These are phyloP conservation scores for Cyrtodaria siliqua DNA, from an alignment of 2,888 invertebrate species.

Conservation along the genomic window DNA sequence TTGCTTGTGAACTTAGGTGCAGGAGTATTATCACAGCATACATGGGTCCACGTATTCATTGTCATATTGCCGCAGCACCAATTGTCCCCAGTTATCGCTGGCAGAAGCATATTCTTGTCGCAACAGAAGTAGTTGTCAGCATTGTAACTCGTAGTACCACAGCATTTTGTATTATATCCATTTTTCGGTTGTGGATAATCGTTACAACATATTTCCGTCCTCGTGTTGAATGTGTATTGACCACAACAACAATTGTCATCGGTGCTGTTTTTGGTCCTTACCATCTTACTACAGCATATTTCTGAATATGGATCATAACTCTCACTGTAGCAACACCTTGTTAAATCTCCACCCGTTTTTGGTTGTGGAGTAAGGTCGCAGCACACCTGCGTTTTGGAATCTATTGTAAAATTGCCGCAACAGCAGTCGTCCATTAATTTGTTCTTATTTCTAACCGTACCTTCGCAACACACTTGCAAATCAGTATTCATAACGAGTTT, in stretches of 20 bases:
- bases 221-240: constrained; percentile 39
- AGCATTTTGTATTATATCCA: constrained; percentile 48
- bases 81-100: constrained; percentile 32
- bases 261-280: constrained; percentile 44
- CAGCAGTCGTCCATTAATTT: constrained; percentile 35
- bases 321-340: constrained; percentile 45
- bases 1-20: constrained; percentile 25
- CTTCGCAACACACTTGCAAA: constrained; percentile 51
- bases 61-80: constrained; percentile 54
- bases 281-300: constrained; percentile 45
- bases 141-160: constrained; percentile 47
- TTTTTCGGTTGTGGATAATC: constrained; percentile 42
- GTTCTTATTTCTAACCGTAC: constrained; percentile 29
- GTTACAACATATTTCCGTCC: constrained; percentile 52
- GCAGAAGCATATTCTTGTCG: constrained; percentile 31
- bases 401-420: constrained; percentile 46
- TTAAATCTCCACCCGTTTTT: constrained; percentile 30
- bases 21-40: constrained; percentile 44
- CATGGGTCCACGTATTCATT: constrained; percentile 42
- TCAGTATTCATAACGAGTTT: constrained; percentile 38
- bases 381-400: constrained; percentile 39
- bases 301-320: constrained; percentile 45
- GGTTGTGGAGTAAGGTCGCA: constrained; percentile 48
- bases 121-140: constrained; percentile 48
- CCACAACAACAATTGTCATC: constrained; percentile 59